Base-by-base conservation (phyloP, 23 tunicate species). In the Styela plicata region DNA sequence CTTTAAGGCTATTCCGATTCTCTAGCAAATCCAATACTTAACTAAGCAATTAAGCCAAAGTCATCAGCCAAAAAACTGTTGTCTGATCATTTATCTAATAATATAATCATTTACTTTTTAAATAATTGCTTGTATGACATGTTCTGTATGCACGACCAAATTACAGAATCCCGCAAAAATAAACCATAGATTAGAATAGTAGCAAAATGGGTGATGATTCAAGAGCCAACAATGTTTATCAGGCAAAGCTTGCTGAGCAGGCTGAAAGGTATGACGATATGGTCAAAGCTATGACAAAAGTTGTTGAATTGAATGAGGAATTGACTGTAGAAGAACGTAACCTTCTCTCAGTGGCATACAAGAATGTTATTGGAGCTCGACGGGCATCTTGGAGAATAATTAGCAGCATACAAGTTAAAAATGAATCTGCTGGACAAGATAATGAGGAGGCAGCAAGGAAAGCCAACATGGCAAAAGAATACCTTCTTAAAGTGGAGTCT, bases 291-390 rank as follows among this genome's bases (percentile, higher is more conserved):
- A 73, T 73, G 85, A 80, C 33, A 34, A 22, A 80, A 26, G 64
- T 85, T 18, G 69, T 80, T 0, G 31, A 80, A 24, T 29, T 70
- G 63, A 74, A 82, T 10, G 22, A 22, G 29, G 85, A 79, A 22
- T 52, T 80, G 79, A 35, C 86, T 29, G 86, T 86, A 10, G 99
- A 95, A 52, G 99, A 95, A 71, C 76, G 99, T 68, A 95, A 95
- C 79, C 78, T 95, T 30, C 87, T 95, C 24, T 95, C 99, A 2
- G 96, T 95, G 65, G 99, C 96, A 52, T 95, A 63, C 82, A 95
- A 95, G 65, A 95, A 95, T 89, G 99, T 95, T 2, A 87, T 95
- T 67, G 99, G 99, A 0, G 99, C 99, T 3, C 96, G 99, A 16
- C 81, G 99, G 24, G 91, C 99, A 22, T 89, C 96, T 5, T 95